Evolutionary conservation across 2,113 vertebrate species (phyloP).

Genomic region (Oostethus manadensis): DNA sequence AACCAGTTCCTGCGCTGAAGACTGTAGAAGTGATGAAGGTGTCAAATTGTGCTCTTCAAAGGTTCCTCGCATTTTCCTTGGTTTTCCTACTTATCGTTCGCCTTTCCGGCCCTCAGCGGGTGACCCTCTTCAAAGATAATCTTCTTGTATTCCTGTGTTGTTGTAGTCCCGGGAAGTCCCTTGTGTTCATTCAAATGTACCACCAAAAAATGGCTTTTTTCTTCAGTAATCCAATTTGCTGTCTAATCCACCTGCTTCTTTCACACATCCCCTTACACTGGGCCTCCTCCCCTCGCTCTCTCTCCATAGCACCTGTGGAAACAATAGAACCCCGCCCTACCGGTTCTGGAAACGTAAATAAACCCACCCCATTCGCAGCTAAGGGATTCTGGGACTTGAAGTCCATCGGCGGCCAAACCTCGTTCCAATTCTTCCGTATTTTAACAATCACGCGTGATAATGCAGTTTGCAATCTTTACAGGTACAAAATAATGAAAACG

Average conservation of each 20-base stretch:
- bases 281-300: conserved; percentile 5
- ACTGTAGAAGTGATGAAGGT: conserved; percentile 1
- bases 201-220: background rate
- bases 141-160: conserved; percentile 3
- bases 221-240: conserved; percentile 7
- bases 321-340: conserved; percentile 63
- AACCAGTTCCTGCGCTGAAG: conserved; percentile 27
- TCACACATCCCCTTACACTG: conserved; percentile 15
- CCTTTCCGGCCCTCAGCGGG: background rate
- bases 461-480: background rate
- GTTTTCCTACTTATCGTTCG: background rate
- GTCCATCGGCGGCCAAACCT: background rate
- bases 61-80: background rate
- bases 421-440: background rate
- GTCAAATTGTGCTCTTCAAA: conserved; percentile 7
- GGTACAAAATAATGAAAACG: too few species aligned
- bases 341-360: conserved; percentile 41
- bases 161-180: background rate
- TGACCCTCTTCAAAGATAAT: conserved; percentile 38
- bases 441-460: background rate
- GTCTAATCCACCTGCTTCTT: background rate
- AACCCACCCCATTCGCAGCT: conserved; percentile 32
- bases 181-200: background rate
- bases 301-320: conserved; percentile 42
- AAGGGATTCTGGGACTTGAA: conserved; percentile 73